Evolutionary conservation across 1,140 invertebrate genomes (phyloP).

Genomic region (Heliconius eleuchia): DNA sequence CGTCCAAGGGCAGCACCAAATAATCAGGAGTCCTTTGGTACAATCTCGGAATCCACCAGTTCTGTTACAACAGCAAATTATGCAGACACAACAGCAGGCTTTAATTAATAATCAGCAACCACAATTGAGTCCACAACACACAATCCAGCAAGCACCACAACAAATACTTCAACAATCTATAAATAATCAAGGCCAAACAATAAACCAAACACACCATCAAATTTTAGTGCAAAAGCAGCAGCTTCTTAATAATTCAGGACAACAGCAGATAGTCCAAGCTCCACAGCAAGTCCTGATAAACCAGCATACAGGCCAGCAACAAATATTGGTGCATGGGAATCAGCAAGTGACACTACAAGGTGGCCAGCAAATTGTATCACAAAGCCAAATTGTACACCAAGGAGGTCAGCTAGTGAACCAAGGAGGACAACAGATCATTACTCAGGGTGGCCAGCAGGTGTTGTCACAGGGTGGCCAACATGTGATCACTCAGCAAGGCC

Average conservation of each 20-base stretch:
- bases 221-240: slow-evolving; percentile 79
- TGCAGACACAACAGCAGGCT: slow-evolving; percentile 76
- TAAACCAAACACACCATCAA: slow-evolving; percentile 73
- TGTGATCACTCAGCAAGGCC: slow-evolving; percentile 74
- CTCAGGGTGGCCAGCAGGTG: slow-evolving; percentile 69
- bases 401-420: slow-evolving; percentile 74
- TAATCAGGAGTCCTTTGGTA: slow-evolving; percentile 75
- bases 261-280: slow-evolving; percentile 74
- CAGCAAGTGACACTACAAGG: slow-evolving; percentile 75
- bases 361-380: slow-evolving; percentile 73
- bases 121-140: slow-evolving; percentile 71
- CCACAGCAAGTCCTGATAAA: slow-evolving; percentile 74
- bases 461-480: slow-evolving; percentile 74
- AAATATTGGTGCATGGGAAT: slow-evolving; percentile 76
- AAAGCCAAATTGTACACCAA: slow-evolving; percentile 75
- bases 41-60: slow-evolving; percentile 76
- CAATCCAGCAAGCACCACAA: slow-evolving; percentile 67
- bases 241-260: slow-evolving; percentile 61
- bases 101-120: slow-evolving; percentile 73
- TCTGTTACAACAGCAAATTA: slow-evolving; percentile 78
- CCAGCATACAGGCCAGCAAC: slow-evolving; percentile 75
- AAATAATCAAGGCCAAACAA: slow-evolving; percentile 65
- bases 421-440: slow-evolving; percentile 71
- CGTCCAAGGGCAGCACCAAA: slow-evolving; percentile 74
- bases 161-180: slow-evolving; percentile 73